Percentiles rank a stretch among this genome's conserved stretches.
These are phyloP conservation scores for Hippopotamus amphibius DNA, from an alignment of 2,113 vertebrate genomes.

Conservation along the genomic window DNA sequence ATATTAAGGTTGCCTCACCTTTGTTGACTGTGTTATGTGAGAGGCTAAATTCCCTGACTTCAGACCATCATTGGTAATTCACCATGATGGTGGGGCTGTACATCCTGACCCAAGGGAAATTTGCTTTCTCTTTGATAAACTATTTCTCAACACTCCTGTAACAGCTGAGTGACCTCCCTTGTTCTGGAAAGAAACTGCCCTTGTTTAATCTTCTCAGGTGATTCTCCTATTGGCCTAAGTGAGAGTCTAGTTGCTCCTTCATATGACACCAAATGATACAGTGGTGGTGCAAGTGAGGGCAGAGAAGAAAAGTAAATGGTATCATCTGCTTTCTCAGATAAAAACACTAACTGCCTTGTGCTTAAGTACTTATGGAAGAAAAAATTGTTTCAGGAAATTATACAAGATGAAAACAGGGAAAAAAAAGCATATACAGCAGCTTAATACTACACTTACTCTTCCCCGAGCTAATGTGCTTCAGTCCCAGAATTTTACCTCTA, in stretches of 20 bases:
- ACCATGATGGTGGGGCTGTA: neutral
- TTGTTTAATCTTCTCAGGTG: neutral
- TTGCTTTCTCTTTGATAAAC: constrained; percentile 52
- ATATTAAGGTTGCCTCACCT: constrained; percentile 31
- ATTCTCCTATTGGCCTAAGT: neutral
- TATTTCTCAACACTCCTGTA: constrained; percentile 32
- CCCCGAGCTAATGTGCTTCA: neutral
- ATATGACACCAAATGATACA: neutral
- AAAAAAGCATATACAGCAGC: neutral
- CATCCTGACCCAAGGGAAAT: constrained; percentile 26
- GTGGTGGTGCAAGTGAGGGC: neutral
- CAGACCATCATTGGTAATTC: neutral
- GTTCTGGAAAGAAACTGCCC: neutral
- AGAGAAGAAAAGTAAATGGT: neutral
- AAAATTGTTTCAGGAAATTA: constrained; percentile 1
- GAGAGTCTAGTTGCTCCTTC: neutral
- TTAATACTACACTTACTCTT: neutral
- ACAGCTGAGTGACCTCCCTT: neutral
- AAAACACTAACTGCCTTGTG: neutral
- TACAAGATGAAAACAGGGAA: neutral
- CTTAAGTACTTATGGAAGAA: neutral
- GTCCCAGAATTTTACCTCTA: neutral
- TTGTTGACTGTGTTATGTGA: neutral
- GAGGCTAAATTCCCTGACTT: constrained; percentile 19
- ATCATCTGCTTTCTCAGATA: neutral